phyloP scores from a whole-genome alignment of 2,888 invertebrate genomes.

The Parnassius smintheus region DNA sequence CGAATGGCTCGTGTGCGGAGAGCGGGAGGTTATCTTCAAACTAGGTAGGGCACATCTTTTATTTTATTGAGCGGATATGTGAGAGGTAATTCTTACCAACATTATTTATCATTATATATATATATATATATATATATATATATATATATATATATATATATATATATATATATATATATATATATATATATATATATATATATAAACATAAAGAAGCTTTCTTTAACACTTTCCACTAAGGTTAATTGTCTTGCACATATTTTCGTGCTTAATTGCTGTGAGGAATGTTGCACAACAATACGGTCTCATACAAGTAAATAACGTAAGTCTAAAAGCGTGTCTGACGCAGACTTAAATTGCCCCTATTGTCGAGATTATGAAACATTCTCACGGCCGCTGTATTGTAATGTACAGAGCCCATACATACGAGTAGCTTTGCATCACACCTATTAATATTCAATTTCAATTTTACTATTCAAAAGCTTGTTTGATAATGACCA shows the following conservation, averaged over 20 bases:
- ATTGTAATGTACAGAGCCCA: slow-evolving; percentile 49
- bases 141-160: too few species aligned
- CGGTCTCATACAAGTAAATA: slow-evolving; percentile 50
- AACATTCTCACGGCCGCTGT: slow-evolving; percentile 66
- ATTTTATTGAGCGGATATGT: too few species aligned
- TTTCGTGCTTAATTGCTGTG: slow-evolving; percentile 38
- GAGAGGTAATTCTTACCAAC: too few species aligned
- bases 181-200: too few species aligned
- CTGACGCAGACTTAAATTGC: slow-evolving; percentile 61
- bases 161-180: too few species aligned
- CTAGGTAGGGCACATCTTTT: too few species aligned
- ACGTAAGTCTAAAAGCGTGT: slow-evolving; percentile 55
- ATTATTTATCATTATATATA: too few species aligned
- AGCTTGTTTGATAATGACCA: slow-evolving; percentile 25
- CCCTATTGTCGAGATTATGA: slow-evolving; percentile 64
- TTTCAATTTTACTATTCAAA: slow-evolving; percentile 29
- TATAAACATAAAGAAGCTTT: too few species aligned
- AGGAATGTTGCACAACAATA: slow-evolving; percentile 44
- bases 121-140: too few species aligned
- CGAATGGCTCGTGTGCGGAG: too few species aligned
- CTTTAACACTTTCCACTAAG: not conserved
- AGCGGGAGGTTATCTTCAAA: too few species aligned
- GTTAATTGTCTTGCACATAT: slow-evolving; percentile 10
- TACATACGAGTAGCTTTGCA: slow-evolving; percentile 37
- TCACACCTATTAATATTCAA: slow-evolving; percentile 40